A percentile compares a stretch with the other conserved stretches of the same genome.
Conservation (phyloP, 2,888 invertebrate genomes). For the Gnatocerus cornutus region DNA sequence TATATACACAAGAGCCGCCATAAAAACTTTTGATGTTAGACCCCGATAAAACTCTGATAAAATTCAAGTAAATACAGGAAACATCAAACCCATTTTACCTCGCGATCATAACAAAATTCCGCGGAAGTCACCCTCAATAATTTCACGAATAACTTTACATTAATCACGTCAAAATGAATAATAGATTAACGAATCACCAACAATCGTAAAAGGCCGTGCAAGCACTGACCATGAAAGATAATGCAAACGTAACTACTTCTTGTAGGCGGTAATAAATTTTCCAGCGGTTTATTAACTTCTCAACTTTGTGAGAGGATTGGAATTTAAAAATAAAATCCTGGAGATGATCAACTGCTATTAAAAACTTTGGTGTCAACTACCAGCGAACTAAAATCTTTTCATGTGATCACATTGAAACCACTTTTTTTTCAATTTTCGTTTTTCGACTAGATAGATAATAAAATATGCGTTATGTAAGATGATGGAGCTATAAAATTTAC, state of each 20-base stretch:
- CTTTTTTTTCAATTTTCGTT: no score
- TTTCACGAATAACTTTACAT: conserved; percentile 20
- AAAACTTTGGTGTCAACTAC: not conserved
- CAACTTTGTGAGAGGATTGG: conserved; percentile 8
- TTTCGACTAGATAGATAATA: no score
- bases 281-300: conserved; percentile 24
- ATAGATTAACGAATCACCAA: conserved; percentile 32
- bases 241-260: conserved; percentile 33
- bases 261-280: conserved; percentile 33
- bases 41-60: conserved; percentile 44
- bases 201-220: conserved; percentile 21
- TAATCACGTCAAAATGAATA: conserved; percentile 36
- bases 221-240: conserved; percentile 34
- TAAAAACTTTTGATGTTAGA: conserved; percentile 45
- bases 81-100: conserved; percentile 40
- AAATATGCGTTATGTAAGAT: conserved; percentile 27
- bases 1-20: conserved; percentile 43
- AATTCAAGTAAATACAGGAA: conserved; percentile 37
- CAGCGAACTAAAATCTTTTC: no score
- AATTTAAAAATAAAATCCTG: conserved; percentile 18
- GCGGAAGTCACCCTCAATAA: conserved; percentile 13
- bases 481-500: conserved; percentile 28
- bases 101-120: not conserved
- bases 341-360: conserved; percentile 4
- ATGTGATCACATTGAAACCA: no score